Percentiles rank a stretch among this genome's conserved stretches.
phyloP scores from a whole-genome alignment of 2,888 invertebrate species.

The Pterobdella sp. region DNA sequence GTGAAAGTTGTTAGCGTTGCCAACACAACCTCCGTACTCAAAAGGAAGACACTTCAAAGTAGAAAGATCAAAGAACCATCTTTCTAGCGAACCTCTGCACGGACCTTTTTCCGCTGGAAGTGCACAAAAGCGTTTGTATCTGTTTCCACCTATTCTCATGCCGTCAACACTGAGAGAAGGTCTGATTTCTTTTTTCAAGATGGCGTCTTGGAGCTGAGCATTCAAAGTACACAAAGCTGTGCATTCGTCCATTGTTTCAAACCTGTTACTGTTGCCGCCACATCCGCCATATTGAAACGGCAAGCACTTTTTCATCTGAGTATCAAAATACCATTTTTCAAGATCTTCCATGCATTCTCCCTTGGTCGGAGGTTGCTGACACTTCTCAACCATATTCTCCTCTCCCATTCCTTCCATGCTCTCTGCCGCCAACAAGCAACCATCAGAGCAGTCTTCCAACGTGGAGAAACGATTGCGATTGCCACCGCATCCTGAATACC shows the following conservation, averaged over 20 bases:
- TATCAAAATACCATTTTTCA: constrained; percentile 66
- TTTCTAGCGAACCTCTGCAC: constrained; percentile 61
- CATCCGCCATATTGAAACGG: constrained; percentile 74
- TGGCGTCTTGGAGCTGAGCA: constrained; percentile 41
- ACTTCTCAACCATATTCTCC: constrained; percentile 46
- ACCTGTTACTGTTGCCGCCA: constrained; percentile 73
- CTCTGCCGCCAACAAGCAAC: neutral
- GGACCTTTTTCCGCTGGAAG: constrained; percentile 62
- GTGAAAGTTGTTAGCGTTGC: constrained; percentile 72
- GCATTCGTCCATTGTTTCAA: constrained; percentile 50
- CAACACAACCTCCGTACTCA: constrained; percentile 72
- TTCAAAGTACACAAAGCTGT: constrained; percentile 51
- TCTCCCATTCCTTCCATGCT: neutral
- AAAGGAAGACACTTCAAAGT: constrained; percentile 63
- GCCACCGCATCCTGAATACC: constrained; percentile 74
- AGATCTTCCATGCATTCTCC: constrained; percentile 65
- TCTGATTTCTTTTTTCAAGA: neutral
- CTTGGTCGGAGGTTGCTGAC: constrained; percentile 59
- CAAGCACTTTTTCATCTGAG: constrained; percentile 58
- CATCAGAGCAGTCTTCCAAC: constrained; percentile 39
- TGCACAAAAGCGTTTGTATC: constrained; percentile 54
- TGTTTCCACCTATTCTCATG: neutral
- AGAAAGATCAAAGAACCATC: constrained; percentile 64
- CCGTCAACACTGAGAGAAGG: neutral
- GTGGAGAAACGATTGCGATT: constrained; percentile 69